Base-by-base conservation (phyloP, 1,140 invertebrate species). In the Drosophila ficusphila region DNA sequence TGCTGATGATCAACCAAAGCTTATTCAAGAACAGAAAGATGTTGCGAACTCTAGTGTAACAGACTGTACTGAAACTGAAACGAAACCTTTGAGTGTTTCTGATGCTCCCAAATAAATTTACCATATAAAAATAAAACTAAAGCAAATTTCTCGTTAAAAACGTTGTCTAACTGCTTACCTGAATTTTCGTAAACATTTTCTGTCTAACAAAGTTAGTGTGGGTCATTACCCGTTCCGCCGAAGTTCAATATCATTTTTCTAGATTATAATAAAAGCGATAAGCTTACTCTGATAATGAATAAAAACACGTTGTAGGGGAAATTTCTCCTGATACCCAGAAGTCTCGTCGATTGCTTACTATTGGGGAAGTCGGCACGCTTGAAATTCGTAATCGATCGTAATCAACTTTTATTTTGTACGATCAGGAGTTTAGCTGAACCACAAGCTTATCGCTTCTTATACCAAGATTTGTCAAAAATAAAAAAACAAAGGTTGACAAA, bases 171-270 rank as follows among this genome's bases (percentile, higher is more conserved):
- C n/a, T n/a, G n/a, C n/a, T n/a, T n/a, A n/a, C n/a, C n/a, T n/a
- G n/a, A n/a, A n/a, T n/a, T n/a, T n/a, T n/a, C n/a, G n/a, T n/a
- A n/a, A n/a, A n/a, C n/a, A n/a, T n/a, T n/a, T n/a, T n/a, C n/a
- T n/a, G n/a, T n/a, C n/a, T n/a, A n/a, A n/a, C n/a, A n/a, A n/a
- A n/a, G n/a, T n/a, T 27, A 8, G 18, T 21, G 6, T 4, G 23
- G n/a, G 54, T 52, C 11, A 57, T 34, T 52, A 12, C 33, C 27
- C 27, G 2, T n/a, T 34, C 18, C 4, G 12, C 12, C 33, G 16
- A 57, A 33, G 19, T 31, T 21, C 19, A 11, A 16, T 23, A 33
- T 52, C 53, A 33, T n/a, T n/a, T n/a, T n/a, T n/a, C n/a, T n/a
- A n/a, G n/a, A n/a, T n/a, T n/a, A n/a, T n/a, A 16, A 56, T 9